Percentiles rank a stretch among this genome's conserved stretches.
Evolutionary conservation across 2,113 vertebrate genomes (phyloP).

Genomic region (Pristiophorus japonicus): DNA sequence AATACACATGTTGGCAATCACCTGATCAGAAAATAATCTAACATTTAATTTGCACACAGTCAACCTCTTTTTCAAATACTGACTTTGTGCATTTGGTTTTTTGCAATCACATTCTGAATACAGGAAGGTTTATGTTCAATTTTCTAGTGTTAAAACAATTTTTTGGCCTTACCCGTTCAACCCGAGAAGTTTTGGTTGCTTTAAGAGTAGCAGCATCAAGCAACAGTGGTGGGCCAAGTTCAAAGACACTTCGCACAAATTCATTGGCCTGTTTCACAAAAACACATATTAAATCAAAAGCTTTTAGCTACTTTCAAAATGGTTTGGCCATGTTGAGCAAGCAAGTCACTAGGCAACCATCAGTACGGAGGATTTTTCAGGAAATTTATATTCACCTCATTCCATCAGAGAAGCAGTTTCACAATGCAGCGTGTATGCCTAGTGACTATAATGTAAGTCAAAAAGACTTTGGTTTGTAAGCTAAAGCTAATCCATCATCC

Average conservation of each 20-base stretch:
- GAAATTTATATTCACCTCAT: neutral
- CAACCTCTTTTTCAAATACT: neutral
- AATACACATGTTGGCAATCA: neutral
- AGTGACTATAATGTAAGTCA: neutral
- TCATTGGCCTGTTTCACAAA: slow-evolving; percentile 74
- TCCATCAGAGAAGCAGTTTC: neutral
- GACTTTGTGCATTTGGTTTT: neutral
- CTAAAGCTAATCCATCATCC: neutral
- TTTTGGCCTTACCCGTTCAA: slow-evolving; percentile 76
- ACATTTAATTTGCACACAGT: neutral
- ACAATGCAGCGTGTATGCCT: neutral
- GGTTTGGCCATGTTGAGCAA: neutral
- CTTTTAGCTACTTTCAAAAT: neutral
- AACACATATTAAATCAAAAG: slow-evolving; percentile 33
- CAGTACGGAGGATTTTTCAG: neutral
- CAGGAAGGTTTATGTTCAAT: neutral
- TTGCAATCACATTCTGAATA: neutral
- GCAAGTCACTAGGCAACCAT: neutral
- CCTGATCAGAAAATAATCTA: neutral
- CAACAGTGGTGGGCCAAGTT: slow-evolving; percentile 84
- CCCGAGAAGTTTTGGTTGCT: slow-evolving; percentile 88
- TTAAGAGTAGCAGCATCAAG: slow-evolving; percentile 83
- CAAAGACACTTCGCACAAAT: slow-evolving; percentile 92
- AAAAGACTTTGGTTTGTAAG: neutral
- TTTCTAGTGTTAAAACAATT: neutral